These are phyloP conservation scores for Vanacampus margaritifer DNA, from an alignment of 2,113 vertebrate genomes.

Conservation along the genomic window DNA sequence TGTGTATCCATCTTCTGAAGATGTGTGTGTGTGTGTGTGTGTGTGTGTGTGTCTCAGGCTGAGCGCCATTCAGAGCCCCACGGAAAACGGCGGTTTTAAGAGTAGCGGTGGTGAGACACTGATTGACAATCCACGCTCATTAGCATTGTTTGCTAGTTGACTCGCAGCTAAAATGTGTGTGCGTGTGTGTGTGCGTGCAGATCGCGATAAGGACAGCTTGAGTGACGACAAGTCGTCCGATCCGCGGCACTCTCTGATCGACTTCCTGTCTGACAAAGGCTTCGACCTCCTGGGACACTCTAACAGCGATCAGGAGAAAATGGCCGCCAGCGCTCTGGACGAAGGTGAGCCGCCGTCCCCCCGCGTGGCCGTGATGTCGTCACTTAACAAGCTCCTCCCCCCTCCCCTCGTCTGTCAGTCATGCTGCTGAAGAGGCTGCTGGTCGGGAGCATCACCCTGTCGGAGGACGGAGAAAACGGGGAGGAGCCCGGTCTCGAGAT, in stretches of 20 bases:
- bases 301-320: slow-evolving; percentile 62
- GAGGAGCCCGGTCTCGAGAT: slow-evolving; percentile 41
- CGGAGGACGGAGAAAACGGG: slow-evolving; percentile 63
- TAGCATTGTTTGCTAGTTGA: slow-evolving; percentile 24
- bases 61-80: slow-evolving; percentile 52
- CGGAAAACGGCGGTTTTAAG: slow-evolving; percentile 69
- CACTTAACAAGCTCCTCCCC: neutral
- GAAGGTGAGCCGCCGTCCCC: slow-evolving; percentile 63
- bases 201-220: slow-evolving; percentile 66
- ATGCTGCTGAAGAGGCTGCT: slow-evolving; percentile 77
- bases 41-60: slow-evolving; percentile 29
- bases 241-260: slow-evolving; percentile 58
- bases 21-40: neutral
- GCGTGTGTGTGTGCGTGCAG: slow-evolving; percentile 28
- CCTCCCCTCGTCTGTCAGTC: slow-evolving; percentile 60
- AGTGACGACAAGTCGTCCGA: slow-evolving; percentile 58
- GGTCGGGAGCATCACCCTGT: slow-evolving; percentile 66
- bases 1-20: neutral
- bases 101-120: slow-evolving; percentile 54
- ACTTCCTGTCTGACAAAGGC: slow-evolving; percentile 69
- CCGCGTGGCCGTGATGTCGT: neutral
- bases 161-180: slow-evolving; percentile 6
- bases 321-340: slow-evolving; percentile 63
- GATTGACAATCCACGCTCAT: slow-evolving; percentile 26
- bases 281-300: slow-evolving; percentile 67